Percentiles rank a stretch among this genome's conserved stretches.
phyloP scores from a whole-genome alignment of 2,113 vertebrate species.

The Emydocephalus ijimae region DNA sequence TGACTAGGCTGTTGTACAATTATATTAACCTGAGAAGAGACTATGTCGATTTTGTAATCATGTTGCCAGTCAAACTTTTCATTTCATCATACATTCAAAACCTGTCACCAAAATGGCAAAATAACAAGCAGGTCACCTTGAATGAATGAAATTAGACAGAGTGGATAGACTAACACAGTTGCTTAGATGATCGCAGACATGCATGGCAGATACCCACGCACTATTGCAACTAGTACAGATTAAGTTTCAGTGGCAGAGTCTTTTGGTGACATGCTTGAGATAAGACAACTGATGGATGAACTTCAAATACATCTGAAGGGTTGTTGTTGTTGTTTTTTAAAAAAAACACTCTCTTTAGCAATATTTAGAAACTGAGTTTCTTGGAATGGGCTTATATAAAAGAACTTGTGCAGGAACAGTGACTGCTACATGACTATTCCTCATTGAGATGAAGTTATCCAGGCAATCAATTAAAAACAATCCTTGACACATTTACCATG shows the following conservation, averaged over 20 bases:
- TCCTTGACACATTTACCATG: background rate
- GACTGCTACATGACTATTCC: constrained; percentile 7
- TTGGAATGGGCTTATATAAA: constrained; percentile 35
- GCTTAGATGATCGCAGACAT: background rate
- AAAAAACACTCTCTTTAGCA: constrained; percentile 41
- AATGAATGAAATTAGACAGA: background rate
- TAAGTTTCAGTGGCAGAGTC: constrained; percentile 20
- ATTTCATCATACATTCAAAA: background rate
- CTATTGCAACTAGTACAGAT: background rate
- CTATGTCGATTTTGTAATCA: constrained; percentile 1
- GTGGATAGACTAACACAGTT: background rate
- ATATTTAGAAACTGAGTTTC: constrained; percentile 48
- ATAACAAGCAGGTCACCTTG: constrained; percentile 6
- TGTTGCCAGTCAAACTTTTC: background rate
- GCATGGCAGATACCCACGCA: background rate
- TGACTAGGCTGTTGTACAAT: background rate
- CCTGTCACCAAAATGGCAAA: background rate
- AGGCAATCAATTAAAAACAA: background rate
- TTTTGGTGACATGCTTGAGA: constrained; percentile 33
- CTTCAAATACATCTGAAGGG: constrained; percentile 50
- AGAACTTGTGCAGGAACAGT: background rate
- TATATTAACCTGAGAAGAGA: background rate
- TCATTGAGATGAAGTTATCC: constrained; percentile 18
- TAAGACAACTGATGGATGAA: constrained; percentile 59
- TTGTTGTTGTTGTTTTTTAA: background rate